phyloP scores from a whole-genome alignment of 2,113 vertebrate genomes.

The Cettia cetti region DNA sequence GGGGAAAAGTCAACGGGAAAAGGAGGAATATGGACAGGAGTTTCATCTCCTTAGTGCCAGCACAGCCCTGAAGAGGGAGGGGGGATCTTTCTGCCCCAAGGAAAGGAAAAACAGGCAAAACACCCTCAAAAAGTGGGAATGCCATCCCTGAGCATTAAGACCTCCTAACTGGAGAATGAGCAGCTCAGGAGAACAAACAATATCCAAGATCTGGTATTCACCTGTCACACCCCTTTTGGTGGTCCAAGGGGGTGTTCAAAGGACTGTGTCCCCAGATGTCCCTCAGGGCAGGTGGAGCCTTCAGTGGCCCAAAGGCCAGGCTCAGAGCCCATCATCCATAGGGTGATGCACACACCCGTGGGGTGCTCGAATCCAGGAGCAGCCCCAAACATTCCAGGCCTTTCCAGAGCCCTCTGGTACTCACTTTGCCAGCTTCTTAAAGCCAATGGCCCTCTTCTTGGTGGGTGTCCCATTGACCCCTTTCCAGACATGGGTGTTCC shows the following conservation, averaged over 20 bases:
- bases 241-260: neutral
- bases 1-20: neutral
- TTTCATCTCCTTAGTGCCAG: neutral
- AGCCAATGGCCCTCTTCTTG: constrained; percentile 95
- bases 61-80: too few species aligned
- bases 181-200: neutral
- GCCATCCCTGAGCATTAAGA: neutral
- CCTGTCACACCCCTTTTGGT: neutral
- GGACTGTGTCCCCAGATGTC: neutral
- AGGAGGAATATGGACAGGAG: neutral
- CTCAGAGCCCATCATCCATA: neutral
- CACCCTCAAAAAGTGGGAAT: neutral
- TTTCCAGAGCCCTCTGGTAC: neutral
- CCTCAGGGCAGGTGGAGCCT: neutral
- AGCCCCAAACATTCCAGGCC: neutral
- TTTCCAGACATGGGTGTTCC: constrained; percentile 94
- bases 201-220: neutral
- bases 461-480: constrained; percentile 94
- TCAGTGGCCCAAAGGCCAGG: neutral
- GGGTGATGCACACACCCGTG: neutral
- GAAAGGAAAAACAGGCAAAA: neutral
- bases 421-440: constrained; percentile 98
- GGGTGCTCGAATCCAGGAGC: neutral
- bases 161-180: too few species aligned
- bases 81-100: neutral